These are phyloP conservation scores for Myanophis thanlyinensis DNA, from an alignment of 2,113 vertebrate species.

Conservation along the genomic window DNA sequence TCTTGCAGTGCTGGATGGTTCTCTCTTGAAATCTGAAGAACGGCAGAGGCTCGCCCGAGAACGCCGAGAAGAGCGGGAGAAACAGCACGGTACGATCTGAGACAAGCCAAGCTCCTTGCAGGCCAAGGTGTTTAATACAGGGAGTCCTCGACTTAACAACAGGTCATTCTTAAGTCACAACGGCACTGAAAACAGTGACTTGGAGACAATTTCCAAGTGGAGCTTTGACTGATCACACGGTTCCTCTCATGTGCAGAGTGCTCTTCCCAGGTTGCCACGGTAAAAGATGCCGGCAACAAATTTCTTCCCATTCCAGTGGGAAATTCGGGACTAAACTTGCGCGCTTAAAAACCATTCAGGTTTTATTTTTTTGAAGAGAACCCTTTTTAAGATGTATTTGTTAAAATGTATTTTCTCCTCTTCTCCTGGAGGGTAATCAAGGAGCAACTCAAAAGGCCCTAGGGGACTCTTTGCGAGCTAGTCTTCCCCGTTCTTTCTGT, in stretches of 20 bases:
- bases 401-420: background rate
- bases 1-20: conserved; percentile 85
- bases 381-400: background rate
- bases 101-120: background rate
- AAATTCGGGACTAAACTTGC: background rate
- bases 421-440: background rate
- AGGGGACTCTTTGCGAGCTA: too few relatives aligned
- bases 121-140: background rate
- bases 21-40: conserved; percentile 85
- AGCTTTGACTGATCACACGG: background rate
- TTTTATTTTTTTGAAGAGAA: too few relatives aligned
- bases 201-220: too few relatives aligned
- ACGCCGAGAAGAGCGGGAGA: conserved; percentile 86
- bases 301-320: background rate
- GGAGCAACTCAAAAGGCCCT: too few relatives aligned
- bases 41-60: conserved; percentile 88
- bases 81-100: conserved; percentile 80
- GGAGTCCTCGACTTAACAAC: too few relatives aligned
- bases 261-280: background rate
- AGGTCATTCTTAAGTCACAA: too few relatives aligned
- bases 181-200: too few relatives aligned
- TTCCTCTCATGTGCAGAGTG: background rate
- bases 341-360: too few relatives aligned
- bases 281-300: background rate
- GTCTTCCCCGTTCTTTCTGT: too few relatives aligned